phyloP scores from a whole-genome alignment of 2,113 vertebrate genomes.

The Emydocephalus ijimae region DNA sequence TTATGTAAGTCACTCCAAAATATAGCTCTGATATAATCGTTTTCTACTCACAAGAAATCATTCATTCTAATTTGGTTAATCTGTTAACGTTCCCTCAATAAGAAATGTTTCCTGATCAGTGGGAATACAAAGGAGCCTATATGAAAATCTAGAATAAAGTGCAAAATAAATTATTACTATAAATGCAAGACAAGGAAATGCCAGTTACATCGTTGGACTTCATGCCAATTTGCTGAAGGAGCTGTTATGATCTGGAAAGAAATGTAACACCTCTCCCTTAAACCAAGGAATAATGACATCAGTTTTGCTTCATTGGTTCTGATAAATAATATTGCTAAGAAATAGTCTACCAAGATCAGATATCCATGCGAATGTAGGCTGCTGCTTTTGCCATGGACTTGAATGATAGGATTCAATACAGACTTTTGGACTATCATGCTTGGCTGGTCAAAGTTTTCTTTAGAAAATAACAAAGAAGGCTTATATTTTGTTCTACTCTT shows the following conservation, averaged over 20 bases:
- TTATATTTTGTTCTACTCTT: slow-evolving; percentile 17
- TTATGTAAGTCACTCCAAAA: neutral
- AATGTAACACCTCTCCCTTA: neutral
- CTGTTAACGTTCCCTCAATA: neutral
- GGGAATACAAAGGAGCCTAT: neutral
- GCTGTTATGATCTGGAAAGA: neutral
- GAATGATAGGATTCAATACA: neutral
- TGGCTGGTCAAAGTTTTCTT: slow-evolving; percentile 16
- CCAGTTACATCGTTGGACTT: neutral
- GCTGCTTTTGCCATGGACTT: neutral
- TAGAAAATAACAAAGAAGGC: slow-evolving; percentile 11
- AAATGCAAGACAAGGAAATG: neutral
- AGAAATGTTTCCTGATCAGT: neutral
- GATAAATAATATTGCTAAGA: neutral
- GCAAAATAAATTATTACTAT: neutral
- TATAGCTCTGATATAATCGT: neutral
- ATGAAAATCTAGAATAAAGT: neutral
- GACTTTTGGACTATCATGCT: neutral
- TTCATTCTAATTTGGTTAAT: neutral
- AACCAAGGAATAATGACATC: neutral
- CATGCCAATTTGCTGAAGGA: neutral
- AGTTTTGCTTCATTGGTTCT: neutral
- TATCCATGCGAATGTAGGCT: neutral
- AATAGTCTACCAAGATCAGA: neutral
- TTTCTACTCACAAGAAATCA: neutral